Evolutionary conservation across 2,113 vertebrate species (phyloP).

Genomic region (Takifugu bimaculatus): DNA sequence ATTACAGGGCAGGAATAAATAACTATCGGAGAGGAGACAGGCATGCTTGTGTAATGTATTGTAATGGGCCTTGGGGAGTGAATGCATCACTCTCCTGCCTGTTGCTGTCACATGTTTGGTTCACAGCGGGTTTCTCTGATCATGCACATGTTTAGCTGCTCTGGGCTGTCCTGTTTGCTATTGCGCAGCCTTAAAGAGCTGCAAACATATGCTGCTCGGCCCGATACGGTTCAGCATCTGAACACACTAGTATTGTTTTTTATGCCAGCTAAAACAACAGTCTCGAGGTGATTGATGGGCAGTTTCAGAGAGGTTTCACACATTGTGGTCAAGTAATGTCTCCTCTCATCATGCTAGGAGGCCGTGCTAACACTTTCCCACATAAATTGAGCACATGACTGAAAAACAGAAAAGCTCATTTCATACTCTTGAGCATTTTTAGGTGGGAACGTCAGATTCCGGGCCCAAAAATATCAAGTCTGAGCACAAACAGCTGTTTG

Average conservation of each 20-base stretch:
- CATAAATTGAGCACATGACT: constrained; percentile 8
- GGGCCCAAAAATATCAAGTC: constrained; percentile 13
- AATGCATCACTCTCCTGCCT: constrained; percentile 54
- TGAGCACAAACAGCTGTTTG: constrained; percentile 15
- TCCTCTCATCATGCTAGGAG: too few relatives aligned
- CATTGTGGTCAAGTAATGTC: too few relatives aligned
- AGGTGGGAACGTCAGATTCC: constrained; percentile 12
- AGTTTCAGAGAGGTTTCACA: too few relatives aligned
- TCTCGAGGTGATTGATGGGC: too few relatives aligned
- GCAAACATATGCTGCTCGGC: too few relatives aligned
- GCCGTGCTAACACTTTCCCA: too few relatives aligned
- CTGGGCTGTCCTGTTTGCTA: not conserved
- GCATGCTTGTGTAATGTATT: constrained; percentile 52
- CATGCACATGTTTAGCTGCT: constrained; percentile 21
- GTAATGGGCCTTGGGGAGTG: constrained; percentile 58
- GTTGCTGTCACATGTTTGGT: constrained; percentile 33
- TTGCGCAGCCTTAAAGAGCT: not conserved
- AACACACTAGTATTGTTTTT: too few relatives aligned
- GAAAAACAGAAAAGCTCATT: not conserved
- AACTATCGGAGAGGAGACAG: constrained; percentile 55
- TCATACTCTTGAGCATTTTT: constrained; percentile 1
- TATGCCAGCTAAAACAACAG: too few relatives aligned
- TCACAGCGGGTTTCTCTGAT: constrained; percentile 30
- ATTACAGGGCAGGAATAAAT: constrained; percentile 70
- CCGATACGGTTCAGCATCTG: too few relatives aligned